Conservation (phyloP, 2,797 vertebrate genomes). For the Arremon brunneinucha region DNA sequence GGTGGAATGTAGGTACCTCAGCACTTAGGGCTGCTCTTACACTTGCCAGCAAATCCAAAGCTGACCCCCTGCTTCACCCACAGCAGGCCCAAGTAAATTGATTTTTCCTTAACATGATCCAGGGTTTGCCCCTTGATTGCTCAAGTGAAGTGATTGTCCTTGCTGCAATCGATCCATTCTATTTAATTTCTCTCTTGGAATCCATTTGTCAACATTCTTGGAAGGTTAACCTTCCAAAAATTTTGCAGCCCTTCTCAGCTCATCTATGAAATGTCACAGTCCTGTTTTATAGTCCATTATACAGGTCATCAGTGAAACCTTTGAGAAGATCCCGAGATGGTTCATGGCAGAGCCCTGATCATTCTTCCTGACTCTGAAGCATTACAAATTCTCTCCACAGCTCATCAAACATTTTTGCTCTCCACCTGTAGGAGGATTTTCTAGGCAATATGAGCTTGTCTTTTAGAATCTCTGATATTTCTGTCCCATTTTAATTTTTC, state of each 20-base stretch:
- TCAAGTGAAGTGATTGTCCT: neutral
- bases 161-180: neutral
- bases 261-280: neutral
- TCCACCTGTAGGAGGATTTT: neutral
- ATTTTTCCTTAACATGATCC: neutral
- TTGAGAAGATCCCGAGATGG: neutral
- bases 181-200: neutral
- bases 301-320: neutral
- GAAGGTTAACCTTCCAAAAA: neutral
- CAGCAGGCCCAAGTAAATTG: neutral
- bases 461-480: neutral
- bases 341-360: neutral
- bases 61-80: neutral
- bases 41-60: neutral
- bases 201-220: neutral
- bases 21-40: rapidly evolving
- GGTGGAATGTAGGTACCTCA: neutral
- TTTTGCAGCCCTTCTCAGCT: neutral
- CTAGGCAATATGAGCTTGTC: neutral
- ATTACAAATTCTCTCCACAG: neutral
- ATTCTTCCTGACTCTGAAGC: neutral
- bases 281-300: neutral
- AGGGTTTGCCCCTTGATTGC: neutral
- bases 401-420: neutral
- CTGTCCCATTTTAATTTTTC: neutral